Percentiles rank a stretch among this genome's conserved stretches.
These are phyloP conservation scores for Scaptomyza pallida DNA, from an alignment of 1,140 invertebrate species.

Conservation along the genomic window DNA sequence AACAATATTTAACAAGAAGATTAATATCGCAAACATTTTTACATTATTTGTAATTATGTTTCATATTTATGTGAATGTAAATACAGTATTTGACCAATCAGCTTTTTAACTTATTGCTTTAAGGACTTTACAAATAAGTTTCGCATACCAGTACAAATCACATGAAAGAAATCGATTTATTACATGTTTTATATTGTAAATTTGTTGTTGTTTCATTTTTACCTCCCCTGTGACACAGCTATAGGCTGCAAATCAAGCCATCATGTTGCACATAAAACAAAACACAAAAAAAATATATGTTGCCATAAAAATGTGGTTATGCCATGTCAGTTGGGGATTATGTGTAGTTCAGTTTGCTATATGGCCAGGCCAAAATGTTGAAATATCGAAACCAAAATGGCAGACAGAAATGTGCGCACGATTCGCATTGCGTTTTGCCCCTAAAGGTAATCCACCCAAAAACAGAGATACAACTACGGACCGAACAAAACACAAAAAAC, in stretches of 20 bases:
- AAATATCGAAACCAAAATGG: slow-evolving; percentile 48
- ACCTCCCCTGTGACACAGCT: slow-evolving; percentile 5
- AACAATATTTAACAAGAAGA: too few species aligned
- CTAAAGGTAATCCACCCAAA: slow-evolving; percentile 52
- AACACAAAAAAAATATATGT: neutral
- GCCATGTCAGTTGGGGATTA: slow-evolving; percentile 27
- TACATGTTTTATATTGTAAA: slow-evolving; percentile 9
- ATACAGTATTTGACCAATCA: neutral
- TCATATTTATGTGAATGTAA: too few species aligned
- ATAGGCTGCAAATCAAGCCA: slow-evolving; percentile 40
- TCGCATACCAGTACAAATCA: neutral
- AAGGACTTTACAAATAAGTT: neutral
- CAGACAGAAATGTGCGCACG: slow-evolving; percentile 44
- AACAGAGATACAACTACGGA: slow-evolving; percentile 8
- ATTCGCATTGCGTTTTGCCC: slow-evolving; percentile 23
- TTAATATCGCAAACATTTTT: too few species aligned
- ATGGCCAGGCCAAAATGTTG: slow-evolving; percentile 21
- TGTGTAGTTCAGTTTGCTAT: slow-evolving; percentile 6
- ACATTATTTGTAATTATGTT: too few species aligned
- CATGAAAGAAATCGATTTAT: slow-evolving; percentile 5
- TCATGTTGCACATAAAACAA: slow-evolving; percentile 23
- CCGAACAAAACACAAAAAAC: slow-evolving; percentile 12
- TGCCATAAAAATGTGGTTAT: slow-evolving; percentile 43
- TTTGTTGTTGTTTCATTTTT: neutral
- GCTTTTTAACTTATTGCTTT: too few species aligned